Percentiles rank a stretch among this genome's conserved stretches.
These are phyloP conservation scores for Lordiphosa collinella DNA, from an alignment of 1,140 invertebrate genomes.

Conservation along the genomic window DNA sequence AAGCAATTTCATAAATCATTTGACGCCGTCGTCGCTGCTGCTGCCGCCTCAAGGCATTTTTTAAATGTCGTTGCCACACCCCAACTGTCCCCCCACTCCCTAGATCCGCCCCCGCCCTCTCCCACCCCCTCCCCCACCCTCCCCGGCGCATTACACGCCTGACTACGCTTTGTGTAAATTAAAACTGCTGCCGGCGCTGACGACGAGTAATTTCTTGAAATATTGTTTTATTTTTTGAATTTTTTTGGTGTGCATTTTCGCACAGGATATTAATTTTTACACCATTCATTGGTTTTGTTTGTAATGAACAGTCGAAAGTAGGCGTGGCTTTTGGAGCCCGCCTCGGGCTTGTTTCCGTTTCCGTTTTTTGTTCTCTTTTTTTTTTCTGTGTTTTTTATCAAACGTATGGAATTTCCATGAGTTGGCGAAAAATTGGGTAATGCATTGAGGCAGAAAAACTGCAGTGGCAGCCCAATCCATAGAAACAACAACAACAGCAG, in stretches of 20 bases:
- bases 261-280: constrained; percentile 79
- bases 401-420: constrained; percentile 42
- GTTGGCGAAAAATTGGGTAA: constrained; percentile 42
- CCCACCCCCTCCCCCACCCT: neutral
- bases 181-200: constrained; percentile 70
- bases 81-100: neutral
- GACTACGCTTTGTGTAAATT: constrained; percentile 78
- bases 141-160: constrained; percentile 58
- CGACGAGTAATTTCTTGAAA: constrained; percentile 28
- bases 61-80: constrained; percentile 57
- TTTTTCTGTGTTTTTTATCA: constrained; percentile 35
- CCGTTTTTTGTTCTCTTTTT: constrained; percentile 25
- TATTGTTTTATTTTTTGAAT: constrained; percentile 1
- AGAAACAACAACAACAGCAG: constrained; percentile 8
- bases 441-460: constrained; percentile 70
- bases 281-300: constrained; percentile 78
- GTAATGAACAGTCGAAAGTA: constrained; percentile 59
- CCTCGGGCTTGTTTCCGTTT: constrained; percentile 44
- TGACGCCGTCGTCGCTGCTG: constrained; percentile 46
- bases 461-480: constrained; percentile 51
- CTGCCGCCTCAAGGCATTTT: constrained; percentile 65
- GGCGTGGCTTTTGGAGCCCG: constrained; percentile 26
- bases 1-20: constrained; percentile 80
- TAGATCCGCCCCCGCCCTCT: neutral
- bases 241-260: constrained; percentile 14